Conservation (phyloP, 1,140 invertebrate species). For the Listronotus oregonensis region DNA sequence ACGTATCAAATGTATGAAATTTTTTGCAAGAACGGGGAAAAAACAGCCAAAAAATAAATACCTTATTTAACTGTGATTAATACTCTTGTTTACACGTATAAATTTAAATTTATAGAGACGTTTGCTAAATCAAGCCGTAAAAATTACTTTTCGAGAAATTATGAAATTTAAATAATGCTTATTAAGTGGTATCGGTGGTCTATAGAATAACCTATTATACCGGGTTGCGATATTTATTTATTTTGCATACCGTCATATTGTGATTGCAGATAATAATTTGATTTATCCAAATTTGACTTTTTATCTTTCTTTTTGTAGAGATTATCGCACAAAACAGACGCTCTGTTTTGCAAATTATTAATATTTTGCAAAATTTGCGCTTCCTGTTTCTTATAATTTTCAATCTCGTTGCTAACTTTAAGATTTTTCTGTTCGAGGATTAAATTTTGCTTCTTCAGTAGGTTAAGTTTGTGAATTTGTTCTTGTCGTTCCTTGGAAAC, state of each 20-base stretch:
- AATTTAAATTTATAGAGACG: too few relatives aligned
- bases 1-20: too few relatives aligned
- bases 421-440: conserved; percentile 76
- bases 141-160: too few relatives aligned
- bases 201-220: too few relatives aligned
- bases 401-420: conserved; percentile 68
- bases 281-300: conserved; percentile 65
- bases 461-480: conserved; percentile 68
- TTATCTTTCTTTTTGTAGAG: conserved; percentile 64
- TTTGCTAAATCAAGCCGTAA: too few relatives aligned
- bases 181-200: too few relatives aligned
- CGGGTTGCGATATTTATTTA: too few relatives aligned
- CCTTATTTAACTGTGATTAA: too few relatives aligned
- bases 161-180: too few relatives aligned
- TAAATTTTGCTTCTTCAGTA: conserved; percentile 73
- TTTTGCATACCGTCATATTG: conserved; percentile 59
- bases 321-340: conserved; percentile 65
- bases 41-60: too few relatives aligned
- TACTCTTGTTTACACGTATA: too few relatives aligned
- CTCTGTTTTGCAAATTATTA: conserved; percentile 62
- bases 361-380: conserved; percentile 64
- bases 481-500: conserved; percentile 68
- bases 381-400: conserved; percentile 63
- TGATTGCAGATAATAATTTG: conserved; percentile 62
- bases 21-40: too few relatives aligned